phyloP scores from a whole-genome alignment of 1,140 invertebrate genomes.

The Euglossa dilemma region DNA sequence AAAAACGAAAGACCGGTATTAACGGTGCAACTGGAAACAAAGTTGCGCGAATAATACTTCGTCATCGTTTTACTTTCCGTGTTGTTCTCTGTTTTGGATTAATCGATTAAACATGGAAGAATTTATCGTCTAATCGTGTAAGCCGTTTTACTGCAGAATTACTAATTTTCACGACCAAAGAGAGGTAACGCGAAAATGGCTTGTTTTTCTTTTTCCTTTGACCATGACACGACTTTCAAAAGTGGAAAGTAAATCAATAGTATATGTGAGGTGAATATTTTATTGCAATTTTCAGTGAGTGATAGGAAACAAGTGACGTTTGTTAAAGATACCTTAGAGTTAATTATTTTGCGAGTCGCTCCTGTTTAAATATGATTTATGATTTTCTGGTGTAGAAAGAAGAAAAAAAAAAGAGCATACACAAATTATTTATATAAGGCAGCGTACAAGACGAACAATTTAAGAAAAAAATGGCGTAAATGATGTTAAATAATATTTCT shows the following conservation, averaged over 20 bases:
- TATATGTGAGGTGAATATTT: conserved; percentile 54
- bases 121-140: conserved; percentile 51
- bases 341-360: conserved; percentile 66
- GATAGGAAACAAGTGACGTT: conserved; percentile 34
- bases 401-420: conserved; percentile 62
- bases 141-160: conserved; percentile 48
- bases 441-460: conserved; percentile 39
- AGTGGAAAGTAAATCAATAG: conserved; percentile 71
- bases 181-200: conserved; percentile 71
- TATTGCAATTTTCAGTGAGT: conserved; percentile 25
- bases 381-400: conserved; percentile 39
- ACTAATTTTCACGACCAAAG: conserved; percentile 75
- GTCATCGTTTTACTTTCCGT: conserved; percentile 6
- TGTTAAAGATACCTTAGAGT: conserved; percentile 50
- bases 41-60: not conserved
- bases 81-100: conserved; percentile 11
- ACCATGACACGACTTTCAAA: conserved; percentile 78
- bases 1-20: conserved; percentile 27
- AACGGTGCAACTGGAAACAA: not conserved
- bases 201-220: conserved; percentile 78
- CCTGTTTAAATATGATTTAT: conserved; percentile 61
- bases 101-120: conserved; percentile 17
- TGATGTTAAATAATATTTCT: conserved; percentile 62
- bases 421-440: conserved; percentile 61
- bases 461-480: conserved; percentile 34